These are phyloP conservation scores for Paramormyrops hopkinsi DNA, from an alignment of 2,797 vertebrate species.

Conservation along the genomic window DNA sequence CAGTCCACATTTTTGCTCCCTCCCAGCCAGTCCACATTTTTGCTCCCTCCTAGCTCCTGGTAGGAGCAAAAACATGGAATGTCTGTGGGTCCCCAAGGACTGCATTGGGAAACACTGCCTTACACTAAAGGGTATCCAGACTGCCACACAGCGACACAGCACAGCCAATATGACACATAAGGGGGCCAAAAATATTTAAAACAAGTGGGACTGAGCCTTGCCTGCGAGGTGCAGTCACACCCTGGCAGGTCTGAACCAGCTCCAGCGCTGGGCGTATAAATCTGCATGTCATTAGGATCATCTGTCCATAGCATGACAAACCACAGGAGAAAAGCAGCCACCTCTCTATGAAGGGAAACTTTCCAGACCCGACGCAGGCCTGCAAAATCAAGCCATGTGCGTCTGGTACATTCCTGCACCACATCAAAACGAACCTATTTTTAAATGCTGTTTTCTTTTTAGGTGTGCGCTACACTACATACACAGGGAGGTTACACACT, in stretches of 20 bases:
- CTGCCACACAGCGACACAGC: not conserved
- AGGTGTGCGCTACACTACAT: not conserved
- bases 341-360: not conserved
- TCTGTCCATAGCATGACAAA: not conserved
- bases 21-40: not conserved
- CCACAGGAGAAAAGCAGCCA: not conserved
- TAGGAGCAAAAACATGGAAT: not conserved
- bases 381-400: not conserved
- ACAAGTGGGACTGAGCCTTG: not conserved
- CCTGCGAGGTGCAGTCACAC: not conserved
- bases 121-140: not conserved
- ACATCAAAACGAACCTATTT: slow-evolving; percentile 20
- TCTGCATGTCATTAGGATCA: slow-evolving; percentile 1
- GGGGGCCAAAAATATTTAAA: not conserved
- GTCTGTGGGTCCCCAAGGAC: not conserved
- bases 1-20: not conserved
- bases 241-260: not conserved
- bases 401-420: not conserved
- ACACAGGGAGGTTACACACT: not conserved
- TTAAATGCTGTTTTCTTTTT: slow-evolving; percentile 10
- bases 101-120: not conserved
- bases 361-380: not conserved
- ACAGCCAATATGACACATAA: not conserved
- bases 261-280: not conserved
- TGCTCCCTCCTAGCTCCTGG: not conserved